phyloP scores from a whole-genome alignment of 1,140 invertebrate genomes.

The Drosophila albomicans region DNA sequence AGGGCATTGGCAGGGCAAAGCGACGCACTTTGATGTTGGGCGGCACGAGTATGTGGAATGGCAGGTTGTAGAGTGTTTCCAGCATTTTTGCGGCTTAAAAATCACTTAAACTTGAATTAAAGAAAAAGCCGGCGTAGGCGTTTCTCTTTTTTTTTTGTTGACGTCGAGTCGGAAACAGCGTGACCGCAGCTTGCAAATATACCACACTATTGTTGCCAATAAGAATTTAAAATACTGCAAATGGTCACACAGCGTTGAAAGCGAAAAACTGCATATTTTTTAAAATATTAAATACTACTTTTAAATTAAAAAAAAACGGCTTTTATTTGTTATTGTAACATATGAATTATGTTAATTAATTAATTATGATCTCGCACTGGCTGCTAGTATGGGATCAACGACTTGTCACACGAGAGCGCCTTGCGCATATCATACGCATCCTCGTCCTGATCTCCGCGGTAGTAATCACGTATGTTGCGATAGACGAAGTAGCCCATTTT shows the following conservation, averaged over 20 bases:
- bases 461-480: constrained; percentile 98
- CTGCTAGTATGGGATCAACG: constrained; percentile 96
- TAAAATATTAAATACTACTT: no score
- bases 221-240: not conserved
- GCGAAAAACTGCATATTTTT: no score
- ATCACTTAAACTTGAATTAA: not conserved
- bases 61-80: constrained; percentile 92
- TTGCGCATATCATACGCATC: constrained; percentile 99
- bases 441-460: constrained; percentile 98
- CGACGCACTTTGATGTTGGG: constrained; percentile 97
- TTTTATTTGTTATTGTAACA: no score
- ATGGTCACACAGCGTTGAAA: no score
- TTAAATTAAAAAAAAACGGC: no score
- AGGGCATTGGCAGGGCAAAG: constrained; percentile 90
- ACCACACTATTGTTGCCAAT: not conserved
- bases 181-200: not conserved
- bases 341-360: no score
- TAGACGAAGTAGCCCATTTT: constrained; percentile 99
- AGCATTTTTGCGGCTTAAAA: constrained; percentile 85
- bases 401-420: constrained; percentile 97
- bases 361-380: constrained; percentile 89
- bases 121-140: constrained; percentile 63
- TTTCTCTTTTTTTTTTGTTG: constrained; percentile 29
- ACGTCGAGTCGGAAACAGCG: constrained; percentile 30
- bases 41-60: constrained; percentile 93